phyloP scores from a whole-genome alignment of 2,888 invertebrate species.

The Eupsilia transversa region DNA sequence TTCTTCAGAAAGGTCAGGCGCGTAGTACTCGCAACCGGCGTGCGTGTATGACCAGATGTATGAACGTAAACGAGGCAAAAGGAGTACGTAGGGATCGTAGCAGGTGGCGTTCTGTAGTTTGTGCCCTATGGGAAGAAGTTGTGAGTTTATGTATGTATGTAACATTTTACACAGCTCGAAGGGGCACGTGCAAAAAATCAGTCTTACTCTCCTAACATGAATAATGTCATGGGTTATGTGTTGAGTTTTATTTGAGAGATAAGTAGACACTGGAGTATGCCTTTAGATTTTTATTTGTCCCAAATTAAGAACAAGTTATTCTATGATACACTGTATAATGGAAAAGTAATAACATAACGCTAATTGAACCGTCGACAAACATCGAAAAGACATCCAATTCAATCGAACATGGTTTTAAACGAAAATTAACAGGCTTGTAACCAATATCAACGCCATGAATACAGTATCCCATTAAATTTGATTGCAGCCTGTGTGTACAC shows the following conservation, averaged over 20 bases:
- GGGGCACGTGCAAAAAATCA: no score
- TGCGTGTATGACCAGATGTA: no score
- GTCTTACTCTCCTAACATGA: no score
- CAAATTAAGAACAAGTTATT: background rate
- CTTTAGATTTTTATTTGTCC: background rate
- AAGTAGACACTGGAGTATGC: background rate
- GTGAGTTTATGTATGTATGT: no score
- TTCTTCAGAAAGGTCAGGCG: no score
- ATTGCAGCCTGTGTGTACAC: slow-evolving; percentile 8
- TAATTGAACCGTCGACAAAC: background rate
- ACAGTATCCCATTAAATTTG: slow-evolving; percentile 34
- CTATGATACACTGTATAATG: background rate
- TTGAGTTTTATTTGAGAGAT: background rate
- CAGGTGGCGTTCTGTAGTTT: no score
- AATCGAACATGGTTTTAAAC: slow-evolving; percentile 11
- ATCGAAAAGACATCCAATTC: background rate
- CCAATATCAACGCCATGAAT: slow-evolving; percentile 27
- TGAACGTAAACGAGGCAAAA: no score
- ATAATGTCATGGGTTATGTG: no score
- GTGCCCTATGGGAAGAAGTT: no score
- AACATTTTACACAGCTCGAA: no score
- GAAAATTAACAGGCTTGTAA: slow-evolving; percentile 27
- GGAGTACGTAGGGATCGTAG: no score
- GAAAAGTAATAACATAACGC: background rate
- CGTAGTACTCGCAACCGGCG: no score